Evolutionary conservation across 2,797 vertebrate genomes (phyloP).

Genomic region (Cryptoprocta ferox): DNA sequence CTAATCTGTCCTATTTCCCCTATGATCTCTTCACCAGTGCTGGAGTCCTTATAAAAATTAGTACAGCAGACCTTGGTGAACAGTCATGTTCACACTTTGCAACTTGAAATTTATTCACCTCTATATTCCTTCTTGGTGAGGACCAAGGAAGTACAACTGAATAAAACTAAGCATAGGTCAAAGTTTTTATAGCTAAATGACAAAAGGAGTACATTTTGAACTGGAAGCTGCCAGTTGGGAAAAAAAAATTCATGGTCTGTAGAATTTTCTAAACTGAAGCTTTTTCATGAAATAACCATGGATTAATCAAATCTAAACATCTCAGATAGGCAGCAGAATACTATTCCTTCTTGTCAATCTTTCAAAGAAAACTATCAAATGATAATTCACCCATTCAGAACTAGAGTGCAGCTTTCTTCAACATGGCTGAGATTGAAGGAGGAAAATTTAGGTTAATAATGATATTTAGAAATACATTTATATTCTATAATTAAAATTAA

Average conservation of each 20-base stretch:
- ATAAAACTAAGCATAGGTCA: neutral
- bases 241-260: neutral
- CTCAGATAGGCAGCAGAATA: neutral
- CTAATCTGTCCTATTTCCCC: neutral
- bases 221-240: neutral
- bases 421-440: neutral
- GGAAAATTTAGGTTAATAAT: neutral
- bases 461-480: neutral
- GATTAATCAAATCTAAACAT: neutral
- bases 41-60: neutral
- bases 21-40: neutral
- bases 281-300: neutral
- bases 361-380: neutral
- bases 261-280: neutral
- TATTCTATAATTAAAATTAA: neutral
- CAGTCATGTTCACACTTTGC: neutral
- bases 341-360: neutral
- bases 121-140: neutral
- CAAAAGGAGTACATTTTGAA: neutral
- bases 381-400: neutral
- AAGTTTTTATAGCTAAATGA: neutral
- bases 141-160: neutral
- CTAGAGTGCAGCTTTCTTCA: neutral
- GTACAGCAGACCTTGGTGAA: neutral
- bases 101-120: neutral